Percentiles rank a stretch among this genome's conserved stretches.
Evolutionary conservation across 53 echinoderm and acorn worm genomes (phyloP).

Genomic region (Hippasteria phrygiana): DNA sequence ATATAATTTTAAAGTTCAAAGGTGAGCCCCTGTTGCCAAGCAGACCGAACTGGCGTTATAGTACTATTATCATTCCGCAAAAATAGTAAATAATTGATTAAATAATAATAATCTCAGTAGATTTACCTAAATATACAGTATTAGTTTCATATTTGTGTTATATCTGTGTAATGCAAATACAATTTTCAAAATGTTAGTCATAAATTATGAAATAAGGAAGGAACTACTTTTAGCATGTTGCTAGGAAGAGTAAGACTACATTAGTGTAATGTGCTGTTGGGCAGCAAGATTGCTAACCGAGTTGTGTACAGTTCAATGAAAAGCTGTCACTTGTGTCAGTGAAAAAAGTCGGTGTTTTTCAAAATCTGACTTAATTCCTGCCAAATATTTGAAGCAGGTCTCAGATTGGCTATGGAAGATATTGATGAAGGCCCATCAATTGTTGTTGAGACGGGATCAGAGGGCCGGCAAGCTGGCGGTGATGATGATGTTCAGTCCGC

Average conservation of each 20-base stretch:
- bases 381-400: background rate
- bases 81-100: background rate
- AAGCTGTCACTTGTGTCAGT: too few species aligned
- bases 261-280: slow-evolving; percentile 21
- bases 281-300: slow-evolving; percentile 10
- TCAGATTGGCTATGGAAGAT: slow-evolving; percentile 43
- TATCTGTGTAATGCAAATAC: background rate
- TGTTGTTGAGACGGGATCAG: slow-evolving; percentile 72
- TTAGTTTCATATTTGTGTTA: background rate
- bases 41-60: slow-evolving; percentile 36
- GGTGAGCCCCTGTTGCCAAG: slow-evolving; percentile 44
- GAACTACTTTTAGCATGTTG: slow-evolving; percentile 52
- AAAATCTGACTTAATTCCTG: background rate
- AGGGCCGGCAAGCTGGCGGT: slow-evolving; percentile 23
- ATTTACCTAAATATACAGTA: background rate
- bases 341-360: slow-evolving; percentile 9
- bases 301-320: slow-evolving; percentile 14
- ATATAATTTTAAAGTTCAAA: slow-evolving; percentile 49
- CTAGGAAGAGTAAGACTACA: slow-evolving; percentile 37
- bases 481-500: slow-evolving; percentile 5
- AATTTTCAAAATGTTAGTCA: background rate
- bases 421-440: slow-evolving; percentile 83
- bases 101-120: background rate
- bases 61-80: slow-evolving; percentile 30
- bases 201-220: background rate